A percentile compares a stretch with the other conserved stretches of the same genome.
phyloP scores from a whole-genome alignment of 37 sponge, comb jelly and placozoan species.

The Oscarella lobularis region DNA sequence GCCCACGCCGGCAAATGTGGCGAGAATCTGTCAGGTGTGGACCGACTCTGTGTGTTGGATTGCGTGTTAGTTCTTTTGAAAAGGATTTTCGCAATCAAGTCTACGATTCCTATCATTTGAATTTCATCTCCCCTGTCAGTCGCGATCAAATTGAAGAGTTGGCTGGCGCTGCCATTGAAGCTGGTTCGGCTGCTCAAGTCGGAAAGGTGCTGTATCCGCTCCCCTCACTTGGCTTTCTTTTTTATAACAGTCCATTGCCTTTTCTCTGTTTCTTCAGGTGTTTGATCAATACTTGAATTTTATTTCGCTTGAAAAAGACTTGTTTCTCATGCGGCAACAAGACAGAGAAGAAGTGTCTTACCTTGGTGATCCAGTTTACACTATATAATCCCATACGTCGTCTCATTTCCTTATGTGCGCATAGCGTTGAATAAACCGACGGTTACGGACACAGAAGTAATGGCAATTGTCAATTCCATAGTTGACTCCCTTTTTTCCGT shows the following conservation, averaged over 20 bases:
- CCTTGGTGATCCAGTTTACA: conserved; percentile 40
- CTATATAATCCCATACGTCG: neutral
- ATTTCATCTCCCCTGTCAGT: conserved; percentile 80
- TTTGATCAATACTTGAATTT: conserved; percentile 94
- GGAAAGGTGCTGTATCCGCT: conserved; percentile 32
- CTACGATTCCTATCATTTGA: conserved; percentile 77
- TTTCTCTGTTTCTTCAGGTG: conserved; percentile 24
- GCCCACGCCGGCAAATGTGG: conserved; percentile 64
- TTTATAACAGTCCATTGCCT: no score
- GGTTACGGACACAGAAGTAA: conserved; percentile 70
- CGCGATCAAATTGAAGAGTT: conserved; percentile 75
- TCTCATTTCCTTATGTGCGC: neutral
- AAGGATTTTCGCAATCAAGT: conserved; percentile 53
- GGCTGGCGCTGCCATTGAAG: conserved; percentile 60
- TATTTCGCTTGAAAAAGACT: conserved; percentile 78
- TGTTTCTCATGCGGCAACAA: conserved; percentile 64
- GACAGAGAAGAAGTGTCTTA: conserved; percentile 54
- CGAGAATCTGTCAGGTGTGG: conserved; percentile 50
- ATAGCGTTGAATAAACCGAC: conserved; percentile 77
- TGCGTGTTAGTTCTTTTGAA: neutral
- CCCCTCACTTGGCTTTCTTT: neutral
- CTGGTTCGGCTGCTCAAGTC: conserved; percentile 50
- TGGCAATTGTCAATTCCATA: conserved; percentile 46
- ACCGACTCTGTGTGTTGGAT: neutral
- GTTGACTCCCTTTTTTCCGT: conserved; percentile 85